Base-by-base conservation (phyloP, 2,113 vertebrate genomes). In the Macrotis lagotis region DNA sequence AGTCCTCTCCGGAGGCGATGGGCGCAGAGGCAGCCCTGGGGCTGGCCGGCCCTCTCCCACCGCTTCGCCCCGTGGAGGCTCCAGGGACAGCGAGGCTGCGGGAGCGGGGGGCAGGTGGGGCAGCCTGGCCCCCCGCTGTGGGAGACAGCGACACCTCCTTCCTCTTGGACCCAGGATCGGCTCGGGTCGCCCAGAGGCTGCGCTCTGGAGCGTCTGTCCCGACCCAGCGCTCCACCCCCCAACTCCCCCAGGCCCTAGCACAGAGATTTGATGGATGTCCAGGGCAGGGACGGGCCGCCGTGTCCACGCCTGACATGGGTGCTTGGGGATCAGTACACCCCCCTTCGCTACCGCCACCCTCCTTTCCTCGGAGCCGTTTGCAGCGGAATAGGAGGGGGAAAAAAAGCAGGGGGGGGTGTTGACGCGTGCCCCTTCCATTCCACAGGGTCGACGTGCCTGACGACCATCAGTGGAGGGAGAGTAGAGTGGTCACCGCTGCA, bases 401-500 rank as follows among this genome's bases (percentile, higher is more conserved):
- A 89, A 51, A 25, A 47, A 90, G n/a, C n/a, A n/a, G n/a, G n/a
- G 52, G 22, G 51, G 93, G 92, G 51, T 95, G 92, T 97, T 97
- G 95, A 97, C 93, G 90, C 90, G 92, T 93, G 94, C 96, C 91
- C 96, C 95, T 96, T 6, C 97, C 91, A 96, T 91, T 95, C 91
- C 93, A 93, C 89, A 98, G 97, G 97, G 89, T 96, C 95, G 2
- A 83, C 89, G 90, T 96, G 94, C 90, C 52, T 89, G 96, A 97
- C 93, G 96, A 97, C 96, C n/a, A 59, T 96, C 96, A 93, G 91
- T 96, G 89, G 97, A 52, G 0, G 91, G 97, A 66, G 28, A 90
- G 93, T 93, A 96, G 96, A 97, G 95, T 96, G 96, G 91, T 92
- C 92, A 95, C 25, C 94, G 95, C 89, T 96, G 55, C 96, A 97